Evolutionary conservation across 1,140 invertebrate species (phyloP), one percentile per base, ranked within the genome.

Genomic region (Leptinotarsa undecemlineata): DNA sequence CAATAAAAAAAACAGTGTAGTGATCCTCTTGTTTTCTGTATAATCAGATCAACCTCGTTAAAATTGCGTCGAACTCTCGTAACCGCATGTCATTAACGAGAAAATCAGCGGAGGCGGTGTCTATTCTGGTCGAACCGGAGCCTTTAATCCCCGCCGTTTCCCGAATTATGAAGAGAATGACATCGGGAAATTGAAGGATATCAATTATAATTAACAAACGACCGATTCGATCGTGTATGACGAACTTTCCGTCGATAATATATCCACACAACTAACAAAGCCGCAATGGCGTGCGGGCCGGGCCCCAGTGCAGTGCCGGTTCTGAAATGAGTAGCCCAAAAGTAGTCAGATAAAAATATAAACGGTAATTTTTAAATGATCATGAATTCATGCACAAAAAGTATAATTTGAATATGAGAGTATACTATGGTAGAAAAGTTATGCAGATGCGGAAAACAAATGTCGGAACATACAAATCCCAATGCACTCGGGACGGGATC

Each of bases 141-240:
- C 51, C 15, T 4, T 57, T 57, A 57, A 57, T 23, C 26, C 26
- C n/a, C 20, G 63, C 63, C 63, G 63, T 68, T 33, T 47, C 42
- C 62, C 60, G 61, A 66, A 71, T 74, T 74, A 74, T 74, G 68
- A 74, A 74, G 74, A 74, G 48, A 71, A 57, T 48, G 47, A 71
- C 21, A 71, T 23, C 62, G 67, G 67, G 73, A 72, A 69, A 73
- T 76, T 76, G 75, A 71, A 63, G 68, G 68, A 72, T 72, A 76
- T 76, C 75, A 76, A 74, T 76, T 76, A 74, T 76, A 76, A 76
- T 76, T 76, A 76, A 74, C 72, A 74, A 76, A 76, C 72, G 68
- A 74, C 72, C 67, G 63, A 76, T 72, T 57, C 72, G 72, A 74
- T 74, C 75, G 72, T 74, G 71, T 71, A 51, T 63, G 72, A 67